Percentiles rank a stretch among this genome's conserved stretches.
phyloP scores from a whole-genome alignment of 2,113 vertebrate species.

The Triplophysa siluroides region DNA sequence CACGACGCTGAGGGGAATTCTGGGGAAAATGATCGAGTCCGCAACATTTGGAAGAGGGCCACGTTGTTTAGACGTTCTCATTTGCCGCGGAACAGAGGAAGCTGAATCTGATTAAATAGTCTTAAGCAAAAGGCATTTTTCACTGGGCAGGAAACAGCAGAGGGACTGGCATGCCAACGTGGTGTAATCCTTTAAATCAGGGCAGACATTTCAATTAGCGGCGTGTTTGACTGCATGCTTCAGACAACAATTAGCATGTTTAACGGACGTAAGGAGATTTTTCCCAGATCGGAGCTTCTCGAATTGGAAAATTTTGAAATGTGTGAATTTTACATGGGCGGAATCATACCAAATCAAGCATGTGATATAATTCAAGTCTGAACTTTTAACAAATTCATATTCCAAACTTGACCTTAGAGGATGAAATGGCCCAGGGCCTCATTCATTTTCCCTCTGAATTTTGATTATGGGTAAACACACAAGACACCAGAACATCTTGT shows the following conservation, averaged over 20 bases:
- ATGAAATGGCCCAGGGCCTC: neutral
- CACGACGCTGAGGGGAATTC: neutral
- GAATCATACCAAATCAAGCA: neutral
- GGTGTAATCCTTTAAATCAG: constrained; percentile 44
- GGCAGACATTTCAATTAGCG: constrained; percentile 26
- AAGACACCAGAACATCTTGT: too few species aligned
- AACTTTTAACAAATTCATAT: neutral
- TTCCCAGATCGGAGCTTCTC: neutral
- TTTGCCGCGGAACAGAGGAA: constrained; percentile 28
- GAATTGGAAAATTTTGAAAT: neutral
- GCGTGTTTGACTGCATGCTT: constrained; percentile 1
- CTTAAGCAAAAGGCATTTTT: constrained; percentile 26
- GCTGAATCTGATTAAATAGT: constrained; percentile 25
- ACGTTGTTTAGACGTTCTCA: neutral
- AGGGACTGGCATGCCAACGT: neutral
- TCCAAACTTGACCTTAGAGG: neutral
- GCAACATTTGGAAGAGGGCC: constrained; percentile 6
- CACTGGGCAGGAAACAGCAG: constrained; percentile 1
- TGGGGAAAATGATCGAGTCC: constrained; percentile 10
- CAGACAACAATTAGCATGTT: constrained; percentile 35
- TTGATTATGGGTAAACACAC: too few species aligned
- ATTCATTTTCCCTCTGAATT: neutral
- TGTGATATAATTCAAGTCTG: too few species aligned
- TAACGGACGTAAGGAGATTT: neutral
- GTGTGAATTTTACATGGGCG: neutral